A percentile compares a stretch with the other conserved stretches of the same genome.
These are phyloP conservation scores for Oxystoma pomonae DNA, from an alignment of 2,888 invertebrate genomes.

Conservation along the genomic window DNA sequence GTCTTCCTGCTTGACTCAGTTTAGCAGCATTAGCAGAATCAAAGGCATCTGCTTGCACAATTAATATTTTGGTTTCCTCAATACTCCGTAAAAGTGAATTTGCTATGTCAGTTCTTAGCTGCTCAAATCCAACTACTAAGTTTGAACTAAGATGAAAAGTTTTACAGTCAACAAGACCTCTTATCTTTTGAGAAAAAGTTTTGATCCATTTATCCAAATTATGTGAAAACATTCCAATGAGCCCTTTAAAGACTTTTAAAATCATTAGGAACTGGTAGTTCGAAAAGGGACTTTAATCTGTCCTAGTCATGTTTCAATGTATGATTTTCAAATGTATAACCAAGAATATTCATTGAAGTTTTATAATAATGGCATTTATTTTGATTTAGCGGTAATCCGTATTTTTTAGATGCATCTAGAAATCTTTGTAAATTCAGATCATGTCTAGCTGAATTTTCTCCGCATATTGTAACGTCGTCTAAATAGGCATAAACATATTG, in stretches of 20 bases:
- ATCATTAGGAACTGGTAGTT: neutral
- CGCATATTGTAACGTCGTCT: neutral
- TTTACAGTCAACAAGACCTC: neutral
- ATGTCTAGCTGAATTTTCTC: neutral
- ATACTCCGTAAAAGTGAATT: conserved; percentile 6
- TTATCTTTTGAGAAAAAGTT: neutral
- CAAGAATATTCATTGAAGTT: neutral
- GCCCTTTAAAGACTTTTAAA: neutral
- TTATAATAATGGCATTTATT: neutral
- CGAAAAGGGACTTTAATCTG: no score
- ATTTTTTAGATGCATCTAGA: neutral
- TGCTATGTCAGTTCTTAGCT: conserved; percentile 8
- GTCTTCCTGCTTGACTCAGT: neutral
- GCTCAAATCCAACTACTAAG: neutral
- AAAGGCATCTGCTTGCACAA: conserved; percentile 8
- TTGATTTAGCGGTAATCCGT: neutral
- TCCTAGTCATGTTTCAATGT: neutral
- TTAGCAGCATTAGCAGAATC: conserved; percentile 5
- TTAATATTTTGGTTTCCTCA: conserved; percentile 5
- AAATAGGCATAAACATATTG: neutral
- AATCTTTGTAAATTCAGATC: neutral
- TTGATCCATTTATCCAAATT: neutral
- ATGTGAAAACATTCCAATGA: neutral
- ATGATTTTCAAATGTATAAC: neutral
- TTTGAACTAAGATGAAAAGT: neutral